phyloP scores from a whole-genome alignment of 1,140 invertebrate species.

The Eriocheir sinensis region DNA sequence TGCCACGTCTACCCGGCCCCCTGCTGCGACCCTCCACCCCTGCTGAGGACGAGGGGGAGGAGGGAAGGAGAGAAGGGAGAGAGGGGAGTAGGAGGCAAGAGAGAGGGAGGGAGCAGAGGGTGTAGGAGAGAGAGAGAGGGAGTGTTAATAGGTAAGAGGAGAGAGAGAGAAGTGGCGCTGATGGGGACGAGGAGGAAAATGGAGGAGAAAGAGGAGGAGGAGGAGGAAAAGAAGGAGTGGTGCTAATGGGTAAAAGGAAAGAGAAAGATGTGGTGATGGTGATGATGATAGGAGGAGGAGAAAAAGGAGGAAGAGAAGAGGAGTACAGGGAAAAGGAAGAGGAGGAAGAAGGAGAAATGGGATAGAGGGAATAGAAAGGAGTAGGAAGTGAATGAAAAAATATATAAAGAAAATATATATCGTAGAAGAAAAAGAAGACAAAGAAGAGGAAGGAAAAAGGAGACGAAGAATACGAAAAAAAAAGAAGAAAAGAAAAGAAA shows the following conservation, averaged over 20 bases:
- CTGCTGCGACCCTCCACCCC: slow-evolving; percentile 41
- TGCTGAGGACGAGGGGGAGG: background rate
- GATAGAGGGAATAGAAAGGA: background rate
- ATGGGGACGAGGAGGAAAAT: background rate
- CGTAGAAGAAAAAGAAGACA: too few relatives aligned
- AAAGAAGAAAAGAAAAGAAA: background rate
- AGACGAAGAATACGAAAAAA: too few relatives aligned
- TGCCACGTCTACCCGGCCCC: slow-evolving; percentile 55
- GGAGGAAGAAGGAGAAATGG: background rate
- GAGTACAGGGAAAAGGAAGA: background rate
- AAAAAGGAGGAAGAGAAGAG: background rate
- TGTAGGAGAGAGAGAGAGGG: background rate
- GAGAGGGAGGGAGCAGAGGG: background rate
- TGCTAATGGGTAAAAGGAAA: background rate
- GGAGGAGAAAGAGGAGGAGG: background rate
- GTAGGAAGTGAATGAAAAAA: too few relatives aligned
- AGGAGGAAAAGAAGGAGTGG: background rate
- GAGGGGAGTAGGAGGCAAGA: background rate
- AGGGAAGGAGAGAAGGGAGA: background rate
- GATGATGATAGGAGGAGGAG: background rate
- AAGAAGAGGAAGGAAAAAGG: too few relatives aligned
- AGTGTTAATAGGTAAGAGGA: background rate
- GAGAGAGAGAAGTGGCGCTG: background rate
- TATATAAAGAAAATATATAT: too few relatives aligned
- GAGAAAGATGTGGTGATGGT: background rate